Percentiles rank a stretch among this genome's conserved stretches.
Conservation (phyloP, 2,888 invertebrate species). For the Pristionchus mayeri region DNA sequence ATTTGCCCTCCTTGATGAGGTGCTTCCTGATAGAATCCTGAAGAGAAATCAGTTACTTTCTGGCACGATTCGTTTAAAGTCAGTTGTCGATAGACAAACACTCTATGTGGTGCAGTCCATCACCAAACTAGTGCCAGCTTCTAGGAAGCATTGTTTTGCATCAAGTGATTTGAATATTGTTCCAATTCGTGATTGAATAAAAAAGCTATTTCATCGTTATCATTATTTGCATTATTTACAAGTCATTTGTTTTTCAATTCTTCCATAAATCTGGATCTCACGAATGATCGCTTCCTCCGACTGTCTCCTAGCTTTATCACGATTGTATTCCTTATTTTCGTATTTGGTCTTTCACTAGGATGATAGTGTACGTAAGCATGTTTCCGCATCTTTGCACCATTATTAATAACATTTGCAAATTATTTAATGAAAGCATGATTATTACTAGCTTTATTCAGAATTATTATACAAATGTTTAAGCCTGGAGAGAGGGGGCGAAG, state of each 20-base stretch:
- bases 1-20: background rate
- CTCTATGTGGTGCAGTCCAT: too few species aligned
- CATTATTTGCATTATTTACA: background rate
- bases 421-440: background rate
- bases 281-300: background rate
- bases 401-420: background rate
- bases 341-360: background rate
- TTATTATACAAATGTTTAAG: background rate
- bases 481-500: constrained; percentile 56
- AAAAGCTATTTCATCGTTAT: background rate
- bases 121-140: too few species aligned
- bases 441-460: background rate
- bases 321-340: background rate
- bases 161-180: background rate
- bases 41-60: background rate
- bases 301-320: background rate
- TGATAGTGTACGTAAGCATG: too few species aligned
- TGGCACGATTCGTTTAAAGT: too few species aligned
- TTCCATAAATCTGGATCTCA: background rate
- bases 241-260: too few species aligned
- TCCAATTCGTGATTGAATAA: background rate
- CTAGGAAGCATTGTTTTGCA: too few species aligned
- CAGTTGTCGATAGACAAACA: too few species aligned
- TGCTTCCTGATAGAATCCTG: background rate
- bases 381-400: background rate